These are phyloP conservation scores for Megalopta genalis DNA, from an alignment of 1,140 invertebrate genomes.

Conservation along the genomic window DNA sequence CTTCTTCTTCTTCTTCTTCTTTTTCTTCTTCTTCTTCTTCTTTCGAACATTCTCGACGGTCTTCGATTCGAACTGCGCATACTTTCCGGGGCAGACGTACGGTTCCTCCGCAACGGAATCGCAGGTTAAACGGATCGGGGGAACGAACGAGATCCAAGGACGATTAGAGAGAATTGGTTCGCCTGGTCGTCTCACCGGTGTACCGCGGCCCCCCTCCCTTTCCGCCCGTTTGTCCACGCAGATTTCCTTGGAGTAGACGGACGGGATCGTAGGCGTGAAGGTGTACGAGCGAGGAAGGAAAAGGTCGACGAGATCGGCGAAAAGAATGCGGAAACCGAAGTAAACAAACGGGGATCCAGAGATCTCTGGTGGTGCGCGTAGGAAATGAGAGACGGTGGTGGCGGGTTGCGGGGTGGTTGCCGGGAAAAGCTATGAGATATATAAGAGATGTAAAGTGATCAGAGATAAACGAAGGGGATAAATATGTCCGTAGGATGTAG, in stretches of 20 bases:
- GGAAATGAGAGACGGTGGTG: background rate
- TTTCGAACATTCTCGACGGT: too few relatives aligned
- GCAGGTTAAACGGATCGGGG: too few relatives aligned
- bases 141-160: background rate
- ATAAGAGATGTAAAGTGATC: too few relatives aligned
- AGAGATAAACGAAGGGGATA: background rate
- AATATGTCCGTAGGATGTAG: background rate
- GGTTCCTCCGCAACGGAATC: too few relatives aligned
- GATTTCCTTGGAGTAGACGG: background rate
- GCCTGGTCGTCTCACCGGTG: constrained; percentile 7
- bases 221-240: background rate
- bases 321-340: background rate
- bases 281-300: background rate
- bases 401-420: background rate
- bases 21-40: too few relatives aligned
- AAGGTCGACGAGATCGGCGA: background rate
- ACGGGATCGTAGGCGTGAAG: background rate
- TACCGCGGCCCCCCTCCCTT: constrained; percentile 5
- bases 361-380: background rate
- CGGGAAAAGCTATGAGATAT: background rate
- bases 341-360: background rate
- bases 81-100: too few relatives aligned
- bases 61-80: too few relatives aligned
- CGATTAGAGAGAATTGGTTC: background rate
- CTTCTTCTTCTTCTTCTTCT: too few relatives aligned